Evolutionary conservation across 2,113 vertebrate genomes (phyloP), one percentile per base, ranked within the genome.

Genomic region (Bufo bufo): DNA sequence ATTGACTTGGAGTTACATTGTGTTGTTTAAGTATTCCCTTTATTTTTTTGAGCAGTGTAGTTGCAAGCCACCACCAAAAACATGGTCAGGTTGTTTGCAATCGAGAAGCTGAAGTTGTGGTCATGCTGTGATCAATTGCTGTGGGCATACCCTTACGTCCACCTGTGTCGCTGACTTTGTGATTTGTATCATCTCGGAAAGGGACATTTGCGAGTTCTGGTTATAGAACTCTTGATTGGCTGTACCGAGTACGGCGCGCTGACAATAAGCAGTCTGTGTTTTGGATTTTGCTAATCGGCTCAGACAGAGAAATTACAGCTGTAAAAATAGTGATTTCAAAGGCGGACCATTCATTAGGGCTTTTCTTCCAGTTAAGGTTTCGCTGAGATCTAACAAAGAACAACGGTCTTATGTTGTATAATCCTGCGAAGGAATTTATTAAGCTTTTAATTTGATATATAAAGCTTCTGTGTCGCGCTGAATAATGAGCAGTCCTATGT

Each of bases 321-420:
- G 47, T 74, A 65, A 63, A 54, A 72, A 87, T 71, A 82, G 61
- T 49, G 17, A 74, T 56, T 83, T 43, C 66, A 6, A 50, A 84
- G 74, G 47, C 80, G 19, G 87, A 33, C 16, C 19, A 75, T 72
- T 87, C 78, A 80, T 81, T 65, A 20, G 49, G 63, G 54, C 69
- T 72, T 81, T 72, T 74, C 63, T 49, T 20, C 85, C 45, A 17
- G 33, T n/a, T 33, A 78, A 50, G 63, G 52, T 78, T 77, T 58
- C 58, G 4, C 79, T 33, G 56, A 81, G 79, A 47, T 59, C n/a
- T 43, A 82, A 87, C 86, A 88, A 88, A 83, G 86, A 50, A 83
- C 80, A 75, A 77, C 49, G 8, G 71, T 45, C 66, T 77, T 63
- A 33, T 20, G n/a, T 77, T 84, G 13, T 47, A 20, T 88, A 84